Evolutionary conservation across 2,888 invertebrate genomes (phyloP), one percentile per base, ranked within the genome.

Genomic region (Brachynemurus nebulosus): DNA sequence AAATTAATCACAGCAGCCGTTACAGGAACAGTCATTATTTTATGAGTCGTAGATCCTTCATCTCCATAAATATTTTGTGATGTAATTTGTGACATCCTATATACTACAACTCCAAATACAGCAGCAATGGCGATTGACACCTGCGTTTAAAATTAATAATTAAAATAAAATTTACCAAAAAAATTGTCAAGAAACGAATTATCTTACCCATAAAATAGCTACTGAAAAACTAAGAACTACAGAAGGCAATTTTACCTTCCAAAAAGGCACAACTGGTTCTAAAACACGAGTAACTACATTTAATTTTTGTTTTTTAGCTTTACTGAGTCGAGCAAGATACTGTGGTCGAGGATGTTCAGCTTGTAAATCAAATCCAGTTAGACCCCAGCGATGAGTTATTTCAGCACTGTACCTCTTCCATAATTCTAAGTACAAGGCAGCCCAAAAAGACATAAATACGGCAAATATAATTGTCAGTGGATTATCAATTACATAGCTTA

Each of bases 401-500:
- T 77, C 78, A 2, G 80, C 77, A 40, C 82, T 79, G 59, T 82
- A 82, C 17, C 86, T 68, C 59, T 85, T 86, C 89, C 89, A 89
- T 48, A 86, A 65, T 61, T 89, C 88, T 54, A 86, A 66, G 64
- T 86, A 89, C 34, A 83, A 59, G 2, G 82, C 73, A 49, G 80
- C 72, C 89, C 89, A 89, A 48, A 89, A 69, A 2, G 84, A 78
- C 85, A 90, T 86, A 54, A 86, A 75, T 41, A 80, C 69, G 3
- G 86, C 82, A 63, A 88, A 88, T 49, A 76, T 69, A 30, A 86
- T 76, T 0, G 86, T 86, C 38, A 78, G 73, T 41, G 78, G 74
- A 64, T 90, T 90, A 63, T 90, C 89, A 57, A 90, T 80, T 36
- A 88, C 65, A 59, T 85, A 80, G n/a, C 82, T 81, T 41, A 81